A percentile compares a stretch with the other conserved stretches of the same genome.
Conservation (phyloP, 2,797 vertebrate species). For the Manis pentadactyla region DNA sequence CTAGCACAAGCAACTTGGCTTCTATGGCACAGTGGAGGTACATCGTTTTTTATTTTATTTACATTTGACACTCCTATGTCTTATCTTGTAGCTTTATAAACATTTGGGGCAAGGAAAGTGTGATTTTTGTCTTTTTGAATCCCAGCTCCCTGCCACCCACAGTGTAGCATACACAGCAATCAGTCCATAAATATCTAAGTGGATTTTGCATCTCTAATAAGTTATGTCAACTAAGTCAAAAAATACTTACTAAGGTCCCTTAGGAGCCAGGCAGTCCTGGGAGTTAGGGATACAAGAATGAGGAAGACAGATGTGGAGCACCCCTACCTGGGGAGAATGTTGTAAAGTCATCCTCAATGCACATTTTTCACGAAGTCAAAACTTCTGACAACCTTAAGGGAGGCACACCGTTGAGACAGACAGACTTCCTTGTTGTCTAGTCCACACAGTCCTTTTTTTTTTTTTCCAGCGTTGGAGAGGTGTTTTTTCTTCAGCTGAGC, state of each 20-base stretch:
- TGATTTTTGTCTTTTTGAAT: background rate
- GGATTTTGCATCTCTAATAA: background rate
- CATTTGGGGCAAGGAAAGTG: background rate
- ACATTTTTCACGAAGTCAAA: background rate
- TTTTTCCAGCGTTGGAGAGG: background rate
- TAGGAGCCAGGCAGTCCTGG: background rate
- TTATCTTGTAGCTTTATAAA: background rate
- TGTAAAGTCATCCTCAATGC: background rate
- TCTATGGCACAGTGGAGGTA: background rate
- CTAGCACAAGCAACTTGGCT: background rate
- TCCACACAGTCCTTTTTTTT: fast-evolving
- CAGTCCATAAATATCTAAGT: background rate
- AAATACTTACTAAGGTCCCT: background rate
- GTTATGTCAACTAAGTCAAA: background rate
- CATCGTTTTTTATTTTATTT: background rate
- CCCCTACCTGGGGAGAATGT: background rate
- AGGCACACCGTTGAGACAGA: background rate
- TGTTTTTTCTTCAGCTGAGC: background rate
- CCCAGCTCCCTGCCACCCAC: background rate
- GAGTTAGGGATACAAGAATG: background rate
- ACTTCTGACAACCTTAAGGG: background rate
- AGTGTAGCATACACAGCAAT: background rate
- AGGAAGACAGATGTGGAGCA: background rate
- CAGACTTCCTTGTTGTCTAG: background rate
- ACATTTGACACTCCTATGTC: background rate